A percentile compares a stretch with the other conserved stretches of the same genome.
phyloP scores from a whole-genome alignment of 2,888 invertebrate genomes.

The Torymus texanus region DNA sequence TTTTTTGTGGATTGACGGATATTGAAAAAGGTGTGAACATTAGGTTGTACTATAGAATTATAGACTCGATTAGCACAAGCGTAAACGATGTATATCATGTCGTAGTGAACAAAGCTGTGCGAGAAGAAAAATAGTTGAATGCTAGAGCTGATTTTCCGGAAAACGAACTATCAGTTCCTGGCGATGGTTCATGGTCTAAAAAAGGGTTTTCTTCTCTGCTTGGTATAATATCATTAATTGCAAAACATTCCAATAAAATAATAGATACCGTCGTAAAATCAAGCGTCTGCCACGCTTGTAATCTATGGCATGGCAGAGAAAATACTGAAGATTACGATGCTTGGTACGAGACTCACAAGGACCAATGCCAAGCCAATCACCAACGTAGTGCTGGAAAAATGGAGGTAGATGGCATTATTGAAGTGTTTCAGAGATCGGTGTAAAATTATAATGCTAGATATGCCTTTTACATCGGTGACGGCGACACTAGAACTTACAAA shows the following conservation, averaged over 20 bases:
- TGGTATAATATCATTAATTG: conserved; percentile 58
- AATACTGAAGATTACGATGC: too few relatives aligned
- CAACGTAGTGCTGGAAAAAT: conserved; percentile 59
- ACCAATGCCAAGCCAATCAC: too few relatives aligned
- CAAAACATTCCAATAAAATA: conserved; percentile 59
- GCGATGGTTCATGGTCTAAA: conserved; percentile 56
- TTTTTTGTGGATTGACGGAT: too few relatives aligned
- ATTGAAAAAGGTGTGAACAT: too few relatives aligned
- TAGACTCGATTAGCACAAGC: too few relatives aligned
- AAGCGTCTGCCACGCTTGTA: conserved; percentile 58
- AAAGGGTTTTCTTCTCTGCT: conserved; percentile 58
- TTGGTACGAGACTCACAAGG: too few relatives aligned
- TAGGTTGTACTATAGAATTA: too few relatives aligned
- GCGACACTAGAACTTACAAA: conserved; percentile 57
- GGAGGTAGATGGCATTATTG: conserved; percentile 58
- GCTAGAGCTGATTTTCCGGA: too few relatives aligned
- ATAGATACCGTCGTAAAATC: conserved; percentile 50
- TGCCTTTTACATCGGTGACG: conserved; percentile 58
- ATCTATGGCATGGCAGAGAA: too few relatives aligned
- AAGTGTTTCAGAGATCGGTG: conserved; percentile 59
- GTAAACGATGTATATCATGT: not conserved
- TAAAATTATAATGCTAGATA: conserved; percentile 54
- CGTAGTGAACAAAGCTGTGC: conserved; percentile 12
- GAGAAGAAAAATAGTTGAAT: conserved; percentile 35
- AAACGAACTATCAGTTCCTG: conserved; percentile 8